These are phyloP conservation scores for Corythornis cristatus DNA, from an alignment of 2,113 vertebrate species.

Conservation along the genomic window DNA sequence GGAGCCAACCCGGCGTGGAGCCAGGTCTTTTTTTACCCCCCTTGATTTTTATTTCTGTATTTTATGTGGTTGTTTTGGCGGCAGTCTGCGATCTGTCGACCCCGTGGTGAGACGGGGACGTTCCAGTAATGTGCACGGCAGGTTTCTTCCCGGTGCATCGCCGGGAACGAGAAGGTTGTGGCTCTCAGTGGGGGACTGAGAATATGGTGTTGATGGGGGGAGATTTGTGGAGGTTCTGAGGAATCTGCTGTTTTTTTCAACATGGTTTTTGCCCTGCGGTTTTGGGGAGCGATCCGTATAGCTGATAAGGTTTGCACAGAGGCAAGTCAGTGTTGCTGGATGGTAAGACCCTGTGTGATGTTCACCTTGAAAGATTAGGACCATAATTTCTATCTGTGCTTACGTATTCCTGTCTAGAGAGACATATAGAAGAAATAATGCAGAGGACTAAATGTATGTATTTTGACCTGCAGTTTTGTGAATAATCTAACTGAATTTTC, in stretches of 20 bases:
- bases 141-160: not conserved
- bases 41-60: not conserved
- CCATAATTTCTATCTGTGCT: not conserved
- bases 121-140: not conserved
- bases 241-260: not conserved
- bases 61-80: not conserved
- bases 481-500: not conserved
- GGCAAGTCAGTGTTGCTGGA: not conserved
- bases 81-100: not conserved
- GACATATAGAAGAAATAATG: not conserved
- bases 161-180: not conserved
- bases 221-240: not conserved
- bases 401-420: not conserved
- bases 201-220: fast-evolving
- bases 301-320: not conserved
- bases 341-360: not conserved
- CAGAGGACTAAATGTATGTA: not conserved
- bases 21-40: fast-evolving
- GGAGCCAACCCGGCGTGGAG: not conserved
- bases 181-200: not conserved
- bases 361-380: not conserved
- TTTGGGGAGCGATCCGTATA: not conserved
- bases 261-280: not conserved
- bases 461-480: not conserved
- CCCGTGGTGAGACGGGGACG: not conserved